These are phyloP conservation scores for Aphelenchoides bicaudatus DNA, from an alignment of 2,888 invertebrate genomes.

Conservation along the genomic window DNA sequence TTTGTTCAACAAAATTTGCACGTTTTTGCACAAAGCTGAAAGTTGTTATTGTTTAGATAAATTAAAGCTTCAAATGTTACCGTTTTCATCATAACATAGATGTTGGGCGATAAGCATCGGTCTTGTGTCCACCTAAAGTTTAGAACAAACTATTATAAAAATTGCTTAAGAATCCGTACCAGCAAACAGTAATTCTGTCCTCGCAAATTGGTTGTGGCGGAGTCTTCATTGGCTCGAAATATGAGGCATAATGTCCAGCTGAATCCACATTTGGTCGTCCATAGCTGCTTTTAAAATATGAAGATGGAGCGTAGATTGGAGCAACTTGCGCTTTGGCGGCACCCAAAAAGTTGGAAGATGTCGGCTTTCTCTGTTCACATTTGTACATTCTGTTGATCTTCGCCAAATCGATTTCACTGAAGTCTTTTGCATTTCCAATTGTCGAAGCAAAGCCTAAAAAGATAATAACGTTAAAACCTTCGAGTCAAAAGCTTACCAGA, in stretches of 20 bases:
- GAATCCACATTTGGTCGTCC: neutral
- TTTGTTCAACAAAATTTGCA: slow-evolving; percentile 34
- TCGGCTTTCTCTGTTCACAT: slow-evolving; percentile 40
- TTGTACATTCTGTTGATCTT: slow-evolving; percentile 61
- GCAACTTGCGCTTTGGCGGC: slow-evolving; percentile 25
- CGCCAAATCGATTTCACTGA: slow-evolving; percentile 55
- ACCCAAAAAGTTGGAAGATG: slow-evolving; percentile 32
- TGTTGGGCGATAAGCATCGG: slow-evolving; percentile 53
- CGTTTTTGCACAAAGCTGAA: slow-evolving; percentile 57
- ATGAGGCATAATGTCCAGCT: slow-evolving; percentile 7
- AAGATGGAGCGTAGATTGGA: slow-evolving; percentile 20
- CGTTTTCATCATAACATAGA: slow-evolving; percentile 56
- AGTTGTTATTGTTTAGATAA: too few relatives aligned
- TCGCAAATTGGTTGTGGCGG: slow-evolving; percentile 42
- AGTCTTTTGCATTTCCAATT: slow-evolving; percentile 58
- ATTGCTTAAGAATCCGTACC: too few relatives aligned
- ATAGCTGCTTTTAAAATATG: slow-evolving; percentile 4
- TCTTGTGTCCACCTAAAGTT: slow-evolving; percentile 61
- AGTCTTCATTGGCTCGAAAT: neutral
- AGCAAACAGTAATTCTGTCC: slow-evolving; percentile 58
- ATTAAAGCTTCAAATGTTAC: too few relatives aligned
- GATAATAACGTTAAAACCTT: neutral
- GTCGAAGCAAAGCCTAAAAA: slow-evolving; percentile 36
- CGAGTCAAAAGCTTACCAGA: slow-evolving; percentile 36
- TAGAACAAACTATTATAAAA: too few relatives aligned